Base-by-base conservation (phyloP, 2,888 invertebrate species). In the Dione vanillae region DNA sequence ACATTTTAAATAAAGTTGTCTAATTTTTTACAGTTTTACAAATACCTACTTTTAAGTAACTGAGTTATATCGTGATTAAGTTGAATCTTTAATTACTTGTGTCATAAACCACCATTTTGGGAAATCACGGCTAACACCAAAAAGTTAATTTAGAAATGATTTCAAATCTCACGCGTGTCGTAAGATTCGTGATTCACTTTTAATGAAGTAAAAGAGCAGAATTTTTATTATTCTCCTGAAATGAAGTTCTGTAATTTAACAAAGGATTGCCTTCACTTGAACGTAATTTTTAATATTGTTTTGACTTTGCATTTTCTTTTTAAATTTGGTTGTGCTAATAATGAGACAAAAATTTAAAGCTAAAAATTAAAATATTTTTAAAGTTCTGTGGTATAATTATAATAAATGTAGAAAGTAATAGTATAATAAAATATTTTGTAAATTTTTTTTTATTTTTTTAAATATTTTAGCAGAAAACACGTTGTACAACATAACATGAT, bases 141-240 rank as follows among this genome's bases (percentile, higher is more conserved):
- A 73, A 70, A 65, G 64, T 70, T 54, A 70, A 65, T 65, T 65
- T 65, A 43, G 65, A 52, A 16, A 54, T 45, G 19, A 54, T 47
- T 43, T 58, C 20, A 59, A 62, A 64, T 70, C 70, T 70, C 73
- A 61, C 54, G 70, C 65, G 70, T 65, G 41, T 45, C 65, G 54
- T 70, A 73, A 70, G 65, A 61, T 61, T 27, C 59, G 45, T 45
- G 43, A 61, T 43, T 65, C 65, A 65, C 41, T 65, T 73, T 73
- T 70, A 73, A 70, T 73, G 61, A 69, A 49, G 40, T 47, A 65
- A 65, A 37, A 56, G 35, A 67, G 51, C 16, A 14, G 61, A 61
- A 19, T 61, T 67, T 67, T 59, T 59, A 67, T 67, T 59, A 61
- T 41, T 43, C 51, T 49, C 12, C 16, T 8, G 45, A 14, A 64